Evolutionary conservation across 2,797 vertebrate species (phyloP).

Genomic region (Silurus lanzhouensis): DNA sequence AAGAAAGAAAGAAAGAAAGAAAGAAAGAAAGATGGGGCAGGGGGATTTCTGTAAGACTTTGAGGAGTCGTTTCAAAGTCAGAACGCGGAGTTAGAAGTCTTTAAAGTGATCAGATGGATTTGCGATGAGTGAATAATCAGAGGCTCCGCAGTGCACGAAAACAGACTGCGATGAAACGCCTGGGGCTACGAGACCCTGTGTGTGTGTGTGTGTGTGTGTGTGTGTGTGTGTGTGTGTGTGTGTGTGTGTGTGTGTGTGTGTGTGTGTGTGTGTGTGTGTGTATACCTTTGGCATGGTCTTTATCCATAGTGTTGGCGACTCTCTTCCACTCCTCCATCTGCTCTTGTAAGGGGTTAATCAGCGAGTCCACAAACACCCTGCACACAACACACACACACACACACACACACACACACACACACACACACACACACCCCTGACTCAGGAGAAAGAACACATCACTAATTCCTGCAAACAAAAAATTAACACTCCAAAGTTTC

Average conservation of each 20-base stretch:
- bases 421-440: too few relatives aligned
- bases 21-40: neutral
- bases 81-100: neutral
- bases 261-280: constrained; percentile 20
- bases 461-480: neutral
- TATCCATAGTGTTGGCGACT: constrained; percentile 92
- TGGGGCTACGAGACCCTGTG: constrained; percentile 14
- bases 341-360: constrained; percentile 97
- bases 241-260: constrained; percentile 23
- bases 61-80: constrained; percentile 7
- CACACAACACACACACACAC: neutral
- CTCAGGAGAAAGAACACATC: neutral
- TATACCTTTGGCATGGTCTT: constrained; percentile 97
- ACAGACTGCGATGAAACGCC: constrained; percentile 14
- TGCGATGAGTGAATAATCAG: constrained; percentile 25
- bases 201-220: constrained; percentile 28
- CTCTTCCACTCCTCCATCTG: constrained; percentile 99
- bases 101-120: constrained; percentile 19
- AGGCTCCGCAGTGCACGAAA: neutral
- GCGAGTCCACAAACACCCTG: constrained; percentile 90
- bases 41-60: neutral
- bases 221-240: constrained; percentile 17
- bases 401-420: constrained; percentile 1
- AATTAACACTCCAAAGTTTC: neutral
- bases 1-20: neutral